These are phyloP conservation scores for Drosophila emarginata DNA, from an alignment of 2,888 invertebrate species.

Conservation along the genomic window DNA sequence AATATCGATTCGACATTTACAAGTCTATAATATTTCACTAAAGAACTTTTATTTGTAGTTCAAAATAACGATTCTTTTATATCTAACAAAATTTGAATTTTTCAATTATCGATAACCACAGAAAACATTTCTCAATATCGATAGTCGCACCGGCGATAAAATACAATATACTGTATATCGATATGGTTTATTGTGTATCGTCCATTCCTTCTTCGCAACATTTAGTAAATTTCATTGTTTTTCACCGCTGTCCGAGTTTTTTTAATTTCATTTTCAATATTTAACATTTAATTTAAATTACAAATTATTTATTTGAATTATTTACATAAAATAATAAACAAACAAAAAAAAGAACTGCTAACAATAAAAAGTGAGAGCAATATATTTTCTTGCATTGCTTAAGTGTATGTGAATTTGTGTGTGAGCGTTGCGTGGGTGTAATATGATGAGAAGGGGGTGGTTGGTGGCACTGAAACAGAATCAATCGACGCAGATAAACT, in stretches of 20 bases:
- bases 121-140: background rate
- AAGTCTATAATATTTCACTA: conserved; percentile 11
- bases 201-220: background rate
- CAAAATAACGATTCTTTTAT: conserved; percentile 8
- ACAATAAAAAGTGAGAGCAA: background rate
- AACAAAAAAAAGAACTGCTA: background rate
- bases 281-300: conserved; percentile 30
- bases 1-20: background rate
- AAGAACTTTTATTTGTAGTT: conserved; percentile 21
- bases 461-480: background rate
- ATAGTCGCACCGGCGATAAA: background rate
- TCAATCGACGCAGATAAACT: conserved; percentile 19
- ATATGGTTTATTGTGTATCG: background rate
- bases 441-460: background rate
- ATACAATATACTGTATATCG: background rate
- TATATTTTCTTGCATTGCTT: background rate
- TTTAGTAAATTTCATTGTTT: conserved; percentile 8
- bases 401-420: too few relatives aligned
- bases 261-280: conserved; percentile 17
- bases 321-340: background rate
- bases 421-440: conserved; percentile 6
- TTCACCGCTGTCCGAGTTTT: conserved; percentile 9
- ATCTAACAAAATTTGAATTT: conserved; percentile 15
- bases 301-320: conserved; percentile 4
- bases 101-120: background rate